Conservation (phyloP, 2,888 invertebrate species). For the Drosophila conformis region DNA sequence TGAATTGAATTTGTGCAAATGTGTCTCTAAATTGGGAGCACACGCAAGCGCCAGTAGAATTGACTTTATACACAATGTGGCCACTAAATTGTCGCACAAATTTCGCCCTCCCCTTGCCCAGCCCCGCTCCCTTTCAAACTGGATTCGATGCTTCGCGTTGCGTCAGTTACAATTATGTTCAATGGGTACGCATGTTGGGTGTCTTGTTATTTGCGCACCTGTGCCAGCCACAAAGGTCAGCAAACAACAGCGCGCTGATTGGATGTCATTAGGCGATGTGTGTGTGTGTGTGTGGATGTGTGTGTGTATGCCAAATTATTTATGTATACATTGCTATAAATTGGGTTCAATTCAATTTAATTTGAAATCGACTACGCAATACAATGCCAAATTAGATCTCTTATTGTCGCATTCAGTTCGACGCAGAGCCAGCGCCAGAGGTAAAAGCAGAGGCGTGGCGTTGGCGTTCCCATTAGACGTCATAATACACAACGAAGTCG, state of each 20-base stretch:
- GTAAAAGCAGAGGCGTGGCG: constrained; percentile 38
- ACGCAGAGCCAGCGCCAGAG: background rate
- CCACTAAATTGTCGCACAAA: constrained; percentile 18
- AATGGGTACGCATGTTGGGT: constrained; percentile 36
- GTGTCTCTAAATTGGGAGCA: background rate
- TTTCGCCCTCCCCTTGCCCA: rapidly evolving
- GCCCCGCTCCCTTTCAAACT: background rate
- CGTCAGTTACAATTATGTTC: constrained; percentile 35
- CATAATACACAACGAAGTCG: constrained; percentile 16
- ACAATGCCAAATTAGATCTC: constrained; percentile 70
- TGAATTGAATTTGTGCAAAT: background rate
- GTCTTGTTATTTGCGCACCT: constrained; percentile 50
- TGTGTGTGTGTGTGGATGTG: constrained; percentile 1
- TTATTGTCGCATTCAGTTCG: constrained; percentile 37
- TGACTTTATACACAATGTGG: constrained; percentile 6
- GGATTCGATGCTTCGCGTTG: constrained; percentile 34
- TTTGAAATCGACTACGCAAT: constrained; percentile 40
- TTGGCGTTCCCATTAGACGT: constrained; percentile 35
- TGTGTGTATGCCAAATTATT: constrained; percentile 5
- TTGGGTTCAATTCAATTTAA: constrained; percentile 54
- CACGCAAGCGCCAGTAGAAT: background rate
- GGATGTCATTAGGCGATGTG: constrained; percentile 54
- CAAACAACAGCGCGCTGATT: constrained; percentile 63
- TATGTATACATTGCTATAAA: constrained; percentile 35
- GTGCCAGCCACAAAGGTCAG: constrained; percentile 49